Percentiles rank a stretch among this genome's conserved stretches.
Evolutionary conservation across 2,797 vertebrate genomes (phyloP).

Genomic region (Argentina silus): DNA sequence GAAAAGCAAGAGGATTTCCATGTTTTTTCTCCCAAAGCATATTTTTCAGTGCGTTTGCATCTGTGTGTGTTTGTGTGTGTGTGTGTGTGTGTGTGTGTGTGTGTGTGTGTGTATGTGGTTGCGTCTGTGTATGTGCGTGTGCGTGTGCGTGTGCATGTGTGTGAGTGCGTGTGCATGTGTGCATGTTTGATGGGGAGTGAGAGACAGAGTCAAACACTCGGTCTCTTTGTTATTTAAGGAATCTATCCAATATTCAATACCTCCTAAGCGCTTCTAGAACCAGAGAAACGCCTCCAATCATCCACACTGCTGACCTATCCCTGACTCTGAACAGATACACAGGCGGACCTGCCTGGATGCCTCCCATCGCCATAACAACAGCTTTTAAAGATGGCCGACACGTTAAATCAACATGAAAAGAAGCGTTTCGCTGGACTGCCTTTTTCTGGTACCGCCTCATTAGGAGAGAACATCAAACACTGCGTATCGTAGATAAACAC

Average conservation of each 20-base stretch:
- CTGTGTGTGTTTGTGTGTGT: too few species aligned
- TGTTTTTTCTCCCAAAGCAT: conserved; percentile 11
- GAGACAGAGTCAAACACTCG: neutral
- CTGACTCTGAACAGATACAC: conserved; percentile 36
- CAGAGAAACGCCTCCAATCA: conserved; percentile 28
- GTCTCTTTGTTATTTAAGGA: neutral
- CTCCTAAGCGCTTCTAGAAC: conserved; percentile 38
- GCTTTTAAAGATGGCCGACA: conserved; percentile 48
- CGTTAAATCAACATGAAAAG: conserved; percentile 55
- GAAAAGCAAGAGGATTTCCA: conserved; percentile 13
- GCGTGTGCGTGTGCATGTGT: conserved; percentile 25
- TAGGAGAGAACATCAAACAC: conserved; percentile 67
- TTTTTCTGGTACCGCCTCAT: conserved; percentile 62
- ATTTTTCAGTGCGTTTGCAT: too few species aligned
- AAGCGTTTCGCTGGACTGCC: conserved; percentile 30
- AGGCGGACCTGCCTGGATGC: conserved; percentile 48
- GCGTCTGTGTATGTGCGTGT: conserved; percentile 7
- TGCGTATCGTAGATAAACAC: conserved; percentile 29
- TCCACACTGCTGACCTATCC: conserved; percentile 41
- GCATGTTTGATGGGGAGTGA: neutral
- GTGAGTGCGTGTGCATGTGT: conserved; percentile 5
- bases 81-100: too few species aligned
- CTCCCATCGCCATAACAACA: conserved; percentile 27
- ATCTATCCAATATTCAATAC: conserved; percentile 27
- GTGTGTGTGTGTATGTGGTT: too few species aligned